A percentile compares a stretch with the other conserved stretches of the same genome.
Conservation (phyloP, 2,113 vertebrate genomes). For the Panthera uncia region DNA sequence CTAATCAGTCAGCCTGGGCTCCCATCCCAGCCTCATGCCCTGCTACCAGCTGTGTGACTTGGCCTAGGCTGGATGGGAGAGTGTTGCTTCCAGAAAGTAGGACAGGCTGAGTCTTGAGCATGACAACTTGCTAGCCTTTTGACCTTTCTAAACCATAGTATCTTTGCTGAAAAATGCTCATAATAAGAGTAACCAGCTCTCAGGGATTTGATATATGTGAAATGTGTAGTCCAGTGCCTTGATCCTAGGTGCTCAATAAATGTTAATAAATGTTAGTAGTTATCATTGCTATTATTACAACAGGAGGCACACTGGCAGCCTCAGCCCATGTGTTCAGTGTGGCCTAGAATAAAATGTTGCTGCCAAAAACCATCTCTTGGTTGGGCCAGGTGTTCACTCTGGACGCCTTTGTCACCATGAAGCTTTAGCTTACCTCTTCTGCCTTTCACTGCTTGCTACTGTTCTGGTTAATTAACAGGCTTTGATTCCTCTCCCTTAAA, state of each 20-base stretch:
- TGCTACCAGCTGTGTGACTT: neutral
- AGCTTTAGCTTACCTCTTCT: neutral
- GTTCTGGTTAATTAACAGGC: neutral
- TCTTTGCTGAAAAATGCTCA: slow-evolving; percentile 22
- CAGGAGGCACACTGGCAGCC: neutral
- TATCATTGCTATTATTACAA: neutral
- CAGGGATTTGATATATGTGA: slow-evolving; percentile 21
- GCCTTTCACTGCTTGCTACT: neutral
- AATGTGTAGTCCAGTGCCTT: slow-evolving; percentile 1
- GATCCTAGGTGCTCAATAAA: slow-evolving; percentile 3
- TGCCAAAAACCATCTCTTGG: neutral
- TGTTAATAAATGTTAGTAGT: slow-evolving; percentile 36
- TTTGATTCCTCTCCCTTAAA: slow-evolving; percentile 13
- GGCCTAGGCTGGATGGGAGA: neutral
- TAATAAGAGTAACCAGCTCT: neutral
- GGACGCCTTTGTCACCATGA: neutral
- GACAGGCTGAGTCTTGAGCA: neutral
- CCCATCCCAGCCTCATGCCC: neutral
- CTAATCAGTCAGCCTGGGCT: neutral
- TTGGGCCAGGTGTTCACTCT: neutral
- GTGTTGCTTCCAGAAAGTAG: neutral
- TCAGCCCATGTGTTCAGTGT: neutral
- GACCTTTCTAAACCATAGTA: neutral
- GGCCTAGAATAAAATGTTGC: neutral
- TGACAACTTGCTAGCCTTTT: neutral